Base-by-base conservation (phyloP, 2,888 invertebrate species). In the Andrena trimmerana region DNA sequence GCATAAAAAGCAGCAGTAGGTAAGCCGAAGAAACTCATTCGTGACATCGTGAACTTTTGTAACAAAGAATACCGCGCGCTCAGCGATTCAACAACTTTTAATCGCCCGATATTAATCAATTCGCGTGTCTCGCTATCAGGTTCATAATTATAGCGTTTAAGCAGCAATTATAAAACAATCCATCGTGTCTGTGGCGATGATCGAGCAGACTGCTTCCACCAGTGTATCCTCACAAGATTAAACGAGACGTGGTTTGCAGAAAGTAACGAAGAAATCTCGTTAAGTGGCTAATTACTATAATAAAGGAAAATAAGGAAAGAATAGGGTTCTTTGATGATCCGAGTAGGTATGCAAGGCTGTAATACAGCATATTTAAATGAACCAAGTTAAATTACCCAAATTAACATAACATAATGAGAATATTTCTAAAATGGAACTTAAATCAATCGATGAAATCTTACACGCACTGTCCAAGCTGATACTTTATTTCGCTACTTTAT, bases 21-120 rank as follows among this genome's bases (percentile, higher is more conserved):
- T 27, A 63, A 69, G 60, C 69, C 63, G 68, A 60, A 68, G 80
- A 60, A 69, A 66, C 57, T 60, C 65, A 75, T 52, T 78, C 86
- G 79, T 83, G 79, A 80, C 74, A 75, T 24, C 63, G 36, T 50
- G 78, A 69, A 73, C 68, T 48, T 42, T 27, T 10, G 70, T 24
- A 66, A 73, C 69, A 79, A 81, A 50, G 76, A 57, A 76, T 67
- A 72, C 69, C 62, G 71, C 68, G 70, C 62, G 70, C 65, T 63
- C 42, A 68, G 69, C 70, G 65, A 79, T 74, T 63, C 67, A 72
- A 78, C 74, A 80, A 70, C 77, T 74, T 62, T 79, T 75, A 76
- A 83, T 86, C 79, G 73, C 63, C 71, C 66, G 69, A 70, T 75
- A 86, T 86, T 86, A 85, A 85, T 85, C 81, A 85, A 86, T 86